A percentile compares a stretch with the other conserved stretches of the same genome.
Evolutionary conservation across 2,888 invertebrate species (phyloP).

Genomic region (Zhuqinia jingwanae): DNA sequence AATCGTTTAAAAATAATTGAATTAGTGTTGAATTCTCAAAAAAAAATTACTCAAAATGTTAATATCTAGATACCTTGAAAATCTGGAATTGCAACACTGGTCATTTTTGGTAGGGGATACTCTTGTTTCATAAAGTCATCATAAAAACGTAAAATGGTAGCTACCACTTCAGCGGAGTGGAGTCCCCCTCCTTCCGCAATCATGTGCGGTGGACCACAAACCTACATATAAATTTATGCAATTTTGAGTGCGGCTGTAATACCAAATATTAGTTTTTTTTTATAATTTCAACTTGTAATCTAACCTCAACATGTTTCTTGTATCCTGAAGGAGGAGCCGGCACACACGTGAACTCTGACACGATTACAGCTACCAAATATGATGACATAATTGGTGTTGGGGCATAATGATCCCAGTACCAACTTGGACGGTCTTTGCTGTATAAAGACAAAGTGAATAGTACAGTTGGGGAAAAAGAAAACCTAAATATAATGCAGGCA

Average conservation of each 20-base stretch:
- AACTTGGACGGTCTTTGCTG: conserved; percentile 64
- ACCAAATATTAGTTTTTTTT: not conserved
- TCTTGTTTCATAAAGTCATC: conserved; percentile 59
- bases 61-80: conserved; percentile 37
- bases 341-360: conserved; percentile 72
- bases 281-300: no score
- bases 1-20: conserved; percentile 11
- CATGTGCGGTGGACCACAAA: conserved; percentile 65
- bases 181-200: conserved; percentile 62
- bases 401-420: conserved; percentile 72
- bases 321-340: conserved; percentile 20
- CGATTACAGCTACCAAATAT: conserved; percentile 74
- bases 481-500: not conserved
- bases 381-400: conserved; percentile 73
- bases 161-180: conserved; percentile 69
- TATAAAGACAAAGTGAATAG: not conserved
- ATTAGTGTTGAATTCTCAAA: not conserved
- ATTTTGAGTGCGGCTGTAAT: not conserved
- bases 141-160: conserved; percentile 65
- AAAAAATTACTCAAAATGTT: not conserved
- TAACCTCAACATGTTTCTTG: conserved; percentile 65
- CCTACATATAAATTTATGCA: conserved; percentile 7
- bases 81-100: conserved; percentile 69
- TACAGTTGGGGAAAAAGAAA: not conserved
- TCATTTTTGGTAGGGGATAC: conserved; percentile 75